Conservation (phyloP, 1,140 invertebrate genomes). For the Drosophila triauraria region DNA sequence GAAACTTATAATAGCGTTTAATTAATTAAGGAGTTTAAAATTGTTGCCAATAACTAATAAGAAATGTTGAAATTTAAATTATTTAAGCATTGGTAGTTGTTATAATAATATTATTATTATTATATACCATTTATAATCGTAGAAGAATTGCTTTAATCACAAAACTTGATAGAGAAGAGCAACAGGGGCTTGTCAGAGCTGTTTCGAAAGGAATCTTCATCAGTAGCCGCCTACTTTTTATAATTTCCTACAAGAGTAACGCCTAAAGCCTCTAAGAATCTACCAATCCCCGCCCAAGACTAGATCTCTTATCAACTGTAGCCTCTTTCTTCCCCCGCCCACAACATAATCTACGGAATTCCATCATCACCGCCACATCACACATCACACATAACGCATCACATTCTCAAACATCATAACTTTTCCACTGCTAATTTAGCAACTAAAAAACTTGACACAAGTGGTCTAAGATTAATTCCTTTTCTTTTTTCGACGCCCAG, state of each 20-base stretch:
- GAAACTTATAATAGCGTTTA: not conserved
- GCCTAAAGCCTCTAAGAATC: not conserved
- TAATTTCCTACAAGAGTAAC: no score
- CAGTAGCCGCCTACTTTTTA: no score
- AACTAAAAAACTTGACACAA: conserved; percentile 47
- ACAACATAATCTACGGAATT: not conserved
- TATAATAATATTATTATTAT: no score
- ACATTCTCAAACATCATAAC: conserved; percentile 30
- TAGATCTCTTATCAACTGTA: not conserved
- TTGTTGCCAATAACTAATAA: no score
- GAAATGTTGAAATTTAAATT: no score
- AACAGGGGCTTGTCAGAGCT: no score
- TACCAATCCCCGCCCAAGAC: not conserved
- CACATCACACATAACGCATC: conserved; percentile 1
- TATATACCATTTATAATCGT: no score
- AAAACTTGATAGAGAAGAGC: no score
- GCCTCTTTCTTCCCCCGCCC: not conserved
- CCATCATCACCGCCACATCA: not conserved
- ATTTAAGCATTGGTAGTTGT: no score
- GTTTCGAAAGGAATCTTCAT: no score
- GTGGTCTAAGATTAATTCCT: conserved; percentile 41
- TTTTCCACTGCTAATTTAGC: conserved; percentile 49
- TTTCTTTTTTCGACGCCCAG: conserved; percentile 27
- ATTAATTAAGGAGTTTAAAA: no score
- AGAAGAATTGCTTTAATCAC: no score